Conservation (phyloP, 2,888 invertebrate genomes). For the Ernsta delagoae region DNA sequence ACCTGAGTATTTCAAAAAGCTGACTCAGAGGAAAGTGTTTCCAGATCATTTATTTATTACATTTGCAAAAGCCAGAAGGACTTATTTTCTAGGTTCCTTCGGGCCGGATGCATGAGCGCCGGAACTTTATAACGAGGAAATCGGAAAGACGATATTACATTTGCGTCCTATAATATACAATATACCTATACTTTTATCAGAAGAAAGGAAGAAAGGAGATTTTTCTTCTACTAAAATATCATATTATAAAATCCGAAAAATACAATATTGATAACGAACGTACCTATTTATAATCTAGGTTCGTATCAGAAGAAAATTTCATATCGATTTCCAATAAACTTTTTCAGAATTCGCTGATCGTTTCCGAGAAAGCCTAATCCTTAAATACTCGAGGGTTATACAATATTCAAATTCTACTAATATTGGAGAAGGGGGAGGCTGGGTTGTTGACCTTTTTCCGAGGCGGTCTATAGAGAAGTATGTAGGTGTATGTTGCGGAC, state of each 20-base stretch:
- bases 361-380: conserved; percentile 69
- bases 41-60: conserved; percentile 63
- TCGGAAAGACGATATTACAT: conserved; percentile 37
- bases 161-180: conserved; percentile 20
- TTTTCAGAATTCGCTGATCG: conserved; percentile 35
- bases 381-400: conserved; percentile 62
- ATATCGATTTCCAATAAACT: conserved; percentile 11
- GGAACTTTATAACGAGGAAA: conserved; percentile 75
- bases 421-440: conserved; percentile 65
- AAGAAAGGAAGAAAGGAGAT: conserved; percentile 27
- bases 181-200: no score
- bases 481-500: conserved; percentile 51
- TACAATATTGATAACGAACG: neutral
- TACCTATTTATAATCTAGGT: neutral
- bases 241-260: neutral
- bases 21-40: conserved; percentile 42
- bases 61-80: conserved; percentile 56
- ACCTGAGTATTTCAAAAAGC: conserved; percentile 10
- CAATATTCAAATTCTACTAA: conserved; percentile 76
- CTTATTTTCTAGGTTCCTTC: conserved; percentile 57
- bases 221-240: conserved; percentile 8
- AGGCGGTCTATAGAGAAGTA: conserved; percentile 62
- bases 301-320: neutral
- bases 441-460: conserved; percentile 73
- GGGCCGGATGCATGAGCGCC: conserved; percentile 65